Evolutionary conservation across 2,888 invertebrate genomes (phyloP), one percentile per base, ranked within the genome.

Genomic region (Corbicula japonica): DNA sequence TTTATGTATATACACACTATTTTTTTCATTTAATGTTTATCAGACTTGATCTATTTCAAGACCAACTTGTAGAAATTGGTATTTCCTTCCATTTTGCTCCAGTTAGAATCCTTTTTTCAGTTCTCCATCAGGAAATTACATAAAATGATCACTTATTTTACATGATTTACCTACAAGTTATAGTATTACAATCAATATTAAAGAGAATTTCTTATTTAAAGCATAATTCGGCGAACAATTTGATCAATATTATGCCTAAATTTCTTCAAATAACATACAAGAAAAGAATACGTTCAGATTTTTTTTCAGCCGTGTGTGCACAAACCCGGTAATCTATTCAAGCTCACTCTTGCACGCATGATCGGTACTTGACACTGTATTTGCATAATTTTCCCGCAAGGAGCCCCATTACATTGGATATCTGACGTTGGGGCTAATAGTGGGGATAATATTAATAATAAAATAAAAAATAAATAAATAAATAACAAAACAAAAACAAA

Each of bases 241-340:
- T 50, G 41, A 65, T 18, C 54, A 18, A 54, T 58, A 38, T 35
- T 41, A 66, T 66, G 66, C 54, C 54, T 66, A 6, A 41, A 28
- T 54, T 52, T 66, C 66, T 52, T 54, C 66, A 30, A 66, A 66
- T 30, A 52, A 66, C 52, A 34, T 54, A 8, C 46, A 41, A 65
- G 48, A 18, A 41, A 30, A 28, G 23, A 34, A 54, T 41, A 52
- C n/a, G n/a, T 66, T 28, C 66, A 28, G 38, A 15, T 46, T 34
- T 41, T 60, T 70, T 60, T 46, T 21, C 38, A 70, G 60, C 69
- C 50, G n/a, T 60, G 48, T n/a, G n/a, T 35, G 48, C 58, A 62
- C 44, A 35, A 28, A 35, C 73, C 73, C 73, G 73, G 73, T 65
- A 60, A 74, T 66, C 56, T 68, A 68, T 66, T 30, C 41, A 73